Percentiles rank a stretch among this genome's conserved stretches.
phyloP scores from a whole-genome alignment of 2,113 vertebrate species.

The Salvelinus fontinalis region DNA sequence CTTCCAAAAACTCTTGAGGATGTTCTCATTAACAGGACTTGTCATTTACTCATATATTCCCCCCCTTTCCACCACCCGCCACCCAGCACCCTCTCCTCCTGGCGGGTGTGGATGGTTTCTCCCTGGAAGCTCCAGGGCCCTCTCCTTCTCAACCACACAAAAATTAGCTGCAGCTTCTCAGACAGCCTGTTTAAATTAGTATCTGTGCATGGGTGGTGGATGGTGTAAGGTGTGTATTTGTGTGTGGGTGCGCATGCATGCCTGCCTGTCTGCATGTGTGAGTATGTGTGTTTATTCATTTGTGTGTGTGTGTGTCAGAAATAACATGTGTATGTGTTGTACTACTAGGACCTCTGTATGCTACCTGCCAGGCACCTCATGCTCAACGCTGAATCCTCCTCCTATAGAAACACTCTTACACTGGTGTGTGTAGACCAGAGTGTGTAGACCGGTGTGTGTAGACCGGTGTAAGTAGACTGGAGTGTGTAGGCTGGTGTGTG shows the following conservation, averaged over 20 bases:
- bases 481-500: no score
- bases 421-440: no score
- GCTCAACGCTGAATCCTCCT: slow-evolving; percentile 29
- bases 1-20: slow-evolving; percentile 68
- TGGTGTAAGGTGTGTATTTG: neutral
- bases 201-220: neutral
- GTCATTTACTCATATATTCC: slow-evolving; percentile 81
- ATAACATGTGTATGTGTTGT: slow-evolving; percentile 15
- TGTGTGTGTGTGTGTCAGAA: no score
- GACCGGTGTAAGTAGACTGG: no score
- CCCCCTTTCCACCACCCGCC: slow-evolving; percentile 38
- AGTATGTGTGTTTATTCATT: no score
- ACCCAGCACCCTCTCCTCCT: slow-evolving; percentile 31
- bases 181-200: slow-evolving; percentile 38
- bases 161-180: slow-evolving; percentile 51
- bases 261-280: neutral
- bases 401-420: neutral
- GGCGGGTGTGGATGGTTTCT: slow-evolving; percentile 14
- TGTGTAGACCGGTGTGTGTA: no score
- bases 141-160: slow-evolving; percentile 45
- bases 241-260: slow-evolving; percentile 18
- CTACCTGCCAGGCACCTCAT: slow-evolving; percentile 43
- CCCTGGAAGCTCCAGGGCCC: slow-evolving; percentile 31
- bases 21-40: slow-evolving; percentile 85
- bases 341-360: slow-evolving; percentile 30